Percentiles rank a stretch among this genome's conserved stretches.
These are phyloP conservation scores for Aphaenogaster ashmeadi DNA, from an alignment of 1,140 invertebrate species.

Conservation along the genomic window DNA sequence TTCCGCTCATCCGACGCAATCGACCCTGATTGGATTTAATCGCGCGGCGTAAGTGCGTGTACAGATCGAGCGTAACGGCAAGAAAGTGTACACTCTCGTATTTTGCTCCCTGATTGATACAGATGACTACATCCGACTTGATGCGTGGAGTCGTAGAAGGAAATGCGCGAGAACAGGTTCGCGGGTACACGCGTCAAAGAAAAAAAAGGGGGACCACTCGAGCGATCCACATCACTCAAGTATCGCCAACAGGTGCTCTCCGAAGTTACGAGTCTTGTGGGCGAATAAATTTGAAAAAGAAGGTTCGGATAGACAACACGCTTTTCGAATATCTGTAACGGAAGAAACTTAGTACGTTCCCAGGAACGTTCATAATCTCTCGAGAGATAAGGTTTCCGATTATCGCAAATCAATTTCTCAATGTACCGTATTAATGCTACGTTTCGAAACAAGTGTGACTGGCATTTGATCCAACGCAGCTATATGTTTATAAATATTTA, in stretches of 20 bases:
- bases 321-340: not conserved
- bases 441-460: conserved; percentile 37
- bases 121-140: conserved; percentile 82
- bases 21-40: conserved; percentile 80
- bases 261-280: conserved; percentile 12
- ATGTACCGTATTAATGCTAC: conserved; percentile 43
- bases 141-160: conserved; percentile 70
- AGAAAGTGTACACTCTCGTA: conserved; percentile 75
- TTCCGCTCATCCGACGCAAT: conserved; percentile 78
- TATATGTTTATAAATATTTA: conserved; percentile 46
- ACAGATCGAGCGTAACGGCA: conserved; percentile 53
- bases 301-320: not conserved
- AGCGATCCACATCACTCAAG: conserved; percentile 56
- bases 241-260: conserved; percentile 56
- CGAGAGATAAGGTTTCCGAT: conserved; percentile 17
- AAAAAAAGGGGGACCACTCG: conserved; percentile 65
- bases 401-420: conserved; percentile 22
- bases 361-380: not conserved
- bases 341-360: not conserved
- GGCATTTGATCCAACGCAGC: not conserved
- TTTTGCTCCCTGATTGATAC: conserved; percentile 79
- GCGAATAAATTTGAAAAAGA: not conserved
- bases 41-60: conserved; percentile 56
- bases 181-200: conserved; percentile 67
- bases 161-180: conserved; percentile 80